These are phyloP conservation scores for Nemotelus pantherinus DNA, from an alignment of 2,888 invertebrate species.

Conservation along the genomic window DNA sequence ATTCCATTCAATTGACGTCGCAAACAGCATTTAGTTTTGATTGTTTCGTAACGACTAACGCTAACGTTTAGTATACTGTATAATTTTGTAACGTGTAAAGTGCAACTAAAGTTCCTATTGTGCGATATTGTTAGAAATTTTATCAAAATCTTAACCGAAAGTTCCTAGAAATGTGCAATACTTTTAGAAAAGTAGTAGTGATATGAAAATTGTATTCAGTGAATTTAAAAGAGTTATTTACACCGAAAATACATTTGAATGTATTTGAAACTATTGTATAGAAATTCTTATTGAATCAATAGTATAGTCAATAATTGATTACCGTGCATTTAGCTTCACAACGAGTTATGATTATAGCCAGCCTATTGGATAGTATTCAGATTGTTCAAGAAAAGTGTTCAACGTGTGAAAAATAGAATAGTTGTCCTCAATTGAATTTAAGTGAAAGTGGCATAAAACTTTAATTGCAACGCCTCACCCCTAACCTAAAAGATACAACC, in stretches of 20 bases:
- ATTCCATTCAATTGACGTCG: neutral
- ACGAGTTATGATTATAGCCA: no score
- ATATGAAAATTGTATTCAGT: conserved; percentile 16
- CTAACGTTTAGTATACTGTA: neutral
- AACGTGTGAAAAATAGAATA: no score
- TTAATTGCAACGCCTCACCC: no score
- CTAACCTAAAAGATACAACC: no score
- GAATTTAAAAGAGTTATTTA: conserved; percentile 29
- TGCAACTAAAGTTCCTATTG: conserved; percentile 42
- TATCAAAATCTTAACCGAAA: conserved; percentile 39
- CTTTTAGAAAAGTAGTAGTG: conserved; percentile 33
- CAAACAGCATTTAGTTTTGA: conserved; percentile 2
- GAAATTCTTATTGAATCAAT: neutral
- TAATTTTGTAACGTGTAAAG: neutral
- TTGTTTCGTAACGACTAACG: neutral
- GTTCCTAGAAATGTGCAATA: conserved; percentile 50
- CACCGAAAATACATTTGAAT: conserved; percentile 6
- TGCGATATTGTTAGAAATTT: neutral
- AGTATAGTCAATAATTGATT: no score
- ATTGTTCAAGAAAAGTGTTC: no score
- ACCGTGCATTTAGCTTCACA: no score
- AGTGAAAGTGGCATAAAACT: no score
- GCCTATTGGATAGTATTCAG: no score
- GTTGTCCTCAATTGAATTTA: no score
- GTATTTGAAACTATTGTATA: neutral